A percentile compares a stretch with the other conserved stretches of the same genome.
phyloP scores from a whole-genome alignment of 2,113 vertebrate species.

The Notarius lentiginosus region DNA sequence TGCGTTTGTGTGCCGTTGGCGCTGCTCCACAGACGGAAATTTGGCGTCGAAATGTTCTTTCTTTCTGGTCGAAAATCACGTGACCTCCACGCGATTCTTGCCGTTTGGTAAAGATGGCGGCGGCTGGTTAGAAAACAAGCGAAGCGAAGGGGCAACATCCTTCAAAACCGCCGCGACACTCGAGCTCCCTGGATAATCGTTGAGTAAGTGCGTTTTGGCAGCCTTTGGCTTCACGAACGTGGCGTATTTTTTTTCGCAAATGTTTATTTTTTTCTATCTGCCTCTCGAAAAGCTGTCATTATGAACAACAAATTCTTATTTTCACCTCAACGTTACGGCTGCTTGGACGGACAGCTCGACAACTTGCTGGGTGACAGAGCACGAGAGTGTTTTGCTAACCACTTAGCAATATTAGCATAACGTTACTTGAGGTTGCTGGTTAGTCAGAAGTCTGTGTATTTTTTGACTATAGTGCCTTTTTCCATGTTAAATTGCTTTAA shows the following conservation, averaged over 20 bases:
- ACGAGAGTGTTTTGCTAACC: constrained; percentile 34
- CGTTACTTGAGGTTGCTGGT: background rate
- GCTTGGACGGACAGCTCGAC: background rate
- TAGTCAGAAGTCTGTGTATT: background rate
- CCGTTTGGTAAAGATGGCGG: constrained; percentile 90
- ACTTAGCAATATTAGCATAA: constrained; percentile 10
- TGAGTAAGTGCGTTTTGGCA: constrained; percentile 56
- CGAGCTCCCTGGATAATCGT: constrained; percentile 38
- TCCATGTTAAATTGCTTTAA: background rate
- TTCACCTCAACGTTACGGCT: background rate
- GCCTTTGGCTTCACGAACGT: too few relatives aligned
- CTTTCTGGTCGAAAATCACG: constrained; percentile 75
- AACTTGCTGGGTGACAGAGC: constrained; percentile 29
- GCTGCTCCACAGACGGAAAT: constrained; percentile 7
- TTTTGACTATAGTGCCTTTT: rapidly evolving
- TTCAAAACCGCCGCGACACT: constrained; percentile 46
- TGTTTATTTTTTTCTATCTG: background rate
- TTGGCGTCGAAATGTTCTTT: constrained; percentile 43
- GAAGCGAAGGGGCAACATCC: constrained; percentile 70
- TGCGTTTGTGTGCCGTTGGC: background rate
- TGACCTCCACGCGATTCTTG: constrained; percentile 75
- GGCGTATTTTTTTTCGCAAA: background rate
- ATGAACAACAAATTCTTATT: background rate
- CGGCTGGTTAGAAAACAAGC: constrained; percentile 81
- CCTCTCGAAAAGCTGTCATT: background rate